phyloP scores from a whole-genome alignment of 1,140 invertebrate genomes.

The Drosophila watanabei region DNA sequence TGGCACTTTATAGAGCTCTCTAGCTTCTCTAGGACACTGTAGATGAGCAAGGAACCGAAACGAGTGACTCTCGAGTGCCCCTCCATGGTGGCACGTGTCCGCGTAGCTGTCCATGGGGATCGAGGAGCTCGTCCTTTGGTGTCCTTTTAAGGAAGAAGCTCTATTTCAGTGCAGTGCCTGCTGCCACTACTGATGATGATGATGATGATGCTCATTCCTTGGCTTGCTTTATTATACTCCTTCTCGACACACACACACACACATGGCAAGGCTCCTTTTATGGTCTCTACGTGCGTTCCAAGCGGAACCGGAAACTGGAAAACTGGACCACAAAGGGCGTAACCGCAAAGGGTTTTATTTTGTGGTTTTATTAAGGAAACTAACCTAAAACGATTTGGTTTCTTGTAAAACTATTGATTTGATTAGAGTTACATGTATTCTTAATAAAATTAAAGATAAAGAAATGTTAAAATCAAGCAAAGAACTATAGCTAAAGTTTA shows the following conservation, averaged over 20 bases:
- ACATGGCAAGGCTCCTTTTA: slow-evolving; percentile 67
- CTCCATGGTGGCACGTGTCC: slow-evolving; percentile 52
- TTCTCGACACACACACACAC: slow-evolving; percentile 1
- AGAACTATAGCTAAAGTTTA: neutral
- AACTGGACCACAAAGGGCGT: slow-evolving; percentile 27
- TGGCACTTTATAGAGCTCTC: slow-evolving; percentile 2
- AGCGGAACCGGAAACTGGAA: slow-evolving; percentile 14
- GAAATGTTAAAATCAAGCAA: neutral
- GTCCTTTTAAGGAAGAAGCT: neutral
- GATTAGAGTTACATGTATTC: neutral
- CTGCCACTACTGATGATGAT: neutral
- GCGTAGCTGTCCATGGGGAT: slow-evolving; percentile 24
- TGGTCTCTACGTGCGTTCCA: slow-evolving; percentile 65
- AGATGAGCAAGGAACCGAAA: slow-evolving; percentile 62
- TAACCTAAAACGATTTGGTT: neutral
- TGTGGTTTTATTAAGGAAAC: no score
- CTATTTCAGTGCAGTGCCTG: slow-evolving; percentile 25
- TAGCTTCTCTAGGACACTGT: slow-evolving; percentile 11
- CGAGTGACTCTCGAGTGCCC: slow-evolving; percentile 57
- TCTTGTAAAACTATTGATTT: neutral
- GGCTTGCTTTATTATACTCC: slow-evolving; percentile 66
- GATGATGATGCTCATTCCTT: slow-evolving; percentile 64
- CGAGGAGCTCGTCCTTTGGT: neutral
- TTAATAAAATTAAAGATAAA: neutral
- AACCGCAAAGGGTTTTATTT: no score